Evolutionary conservation across 2,113 vertebrate genomes (phyloP), one percentile per base, ranked within the genome.

Genomic region (Numenius arquata): DNA sequence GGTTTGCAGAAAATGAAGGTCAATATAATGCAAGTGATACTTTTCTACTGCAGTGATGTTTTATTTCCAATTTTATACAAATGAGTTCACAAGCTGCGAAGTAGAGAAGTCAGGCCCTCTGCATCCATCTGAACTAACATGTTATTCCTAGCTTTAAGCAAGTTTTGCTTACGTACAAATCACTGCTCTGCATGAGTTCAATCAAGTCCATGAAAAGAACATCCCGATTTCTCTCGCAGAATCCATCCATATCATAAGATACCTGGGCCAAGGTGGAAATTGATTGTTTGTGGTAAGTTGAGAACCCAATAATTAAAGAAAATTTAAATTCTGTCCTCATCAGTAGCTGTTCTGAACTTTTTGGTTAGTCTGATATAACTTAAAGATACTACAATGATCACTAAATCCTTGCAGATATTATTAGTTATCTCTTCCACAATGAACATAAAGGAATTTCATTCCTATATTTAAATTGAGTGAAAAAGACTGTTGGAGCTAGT

Each of bases 101-200:
- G 85, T 17, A 50, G 55, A n/a, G 79, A 70, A 81, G 73, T 12
- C 83, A 76, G 73, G 83, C 89, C 76, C 50, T 78, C 48, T 56
- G 86, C 78, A 80, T 66, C 92, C 71, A 73, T 72, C 43, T 38
- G 16, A 91, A 55, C 67, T 71, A 68, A 48, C 29, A 83, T 0
- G 2, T 65, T 47, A 50, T 22, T 85, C 86, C 83, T 21, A 63
- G 84, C 92, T 87, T 20, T 50, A 70, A 91, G 72, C 76, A 76
- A 77, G 53, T 66, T 50, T 63, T 70, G 91, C 55, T 85, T 88
- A 98, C 99, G 98, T 98, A 99, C 99, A 98, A 98, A 95, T 99
- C 99, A 96, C 99, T 99, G 98, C 99, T 99, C 96, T 99, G 99
- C 99, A 99, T 99, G 94, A 99, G 97, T 95, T 99, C 99, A 34